Conservation (phyloP, 2,113 vertebrate species). For the Ailurus styani region DNA sequence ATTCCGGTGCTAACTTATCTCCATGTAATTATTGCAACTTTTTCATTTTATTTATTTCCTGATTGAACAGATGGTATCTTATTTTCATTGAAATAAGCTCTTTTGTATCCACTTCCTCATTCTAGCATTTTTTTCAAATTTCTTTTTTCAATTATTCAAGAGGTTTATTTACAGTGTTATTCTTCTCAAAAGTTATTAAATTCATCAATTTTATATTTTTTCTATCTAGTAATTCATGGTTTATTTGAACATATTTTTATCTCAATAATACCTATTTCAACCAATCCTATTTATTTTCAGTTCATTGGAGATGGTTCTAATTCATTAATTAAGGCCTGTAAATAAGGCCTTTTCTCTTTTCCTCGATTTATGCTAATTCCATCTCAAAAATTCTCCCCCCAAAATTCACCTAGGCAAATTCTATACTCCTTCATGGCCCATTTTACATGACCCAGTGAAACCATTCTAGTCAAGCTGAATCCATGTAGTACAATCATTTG, state of each 20-base stretch:
- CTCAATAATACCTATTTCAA: constrained; percentile 22
- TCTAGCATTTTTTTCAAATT: neutral
- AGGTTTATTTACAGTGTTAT: neutral
- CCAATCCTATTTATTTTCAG: neutral
- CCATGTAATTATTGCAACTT: constrained; percentile 38
- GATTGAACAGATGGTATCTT: constrained; percentile 30
- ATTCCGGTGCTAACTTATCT: neutral
- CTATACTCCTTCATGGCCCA: neutral
- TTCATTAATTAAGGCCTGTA: neutral
- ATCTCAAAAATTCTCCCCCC: neutral
- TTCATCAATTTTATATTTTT: neutral
- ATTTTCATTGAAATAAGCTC: constrained; percentile 33
- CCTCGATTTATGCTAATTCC: neutral
- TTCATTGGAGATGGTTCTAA: neutral
- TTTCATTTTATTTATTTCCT: constrained; percentile 47
- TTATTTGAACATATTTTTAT: neutral
- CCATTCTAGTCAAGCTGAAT: neutral
- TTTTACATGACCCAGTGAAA: neutral
- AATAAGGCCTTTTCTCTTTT: neutral
- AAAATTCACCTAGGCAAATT: neutral
- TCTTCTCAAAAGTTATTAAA: neutral
- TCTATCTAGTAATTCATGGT: neutral
- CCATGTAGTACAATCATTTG: neutral
- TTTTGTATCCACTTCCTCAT: constrained; percentile 14
- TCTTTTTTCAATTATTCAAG: neutral